Evolutionary conservation across 2,888 invertebrate species (phyloP).

Genomic region (Syrista parreyssii): DNA sequence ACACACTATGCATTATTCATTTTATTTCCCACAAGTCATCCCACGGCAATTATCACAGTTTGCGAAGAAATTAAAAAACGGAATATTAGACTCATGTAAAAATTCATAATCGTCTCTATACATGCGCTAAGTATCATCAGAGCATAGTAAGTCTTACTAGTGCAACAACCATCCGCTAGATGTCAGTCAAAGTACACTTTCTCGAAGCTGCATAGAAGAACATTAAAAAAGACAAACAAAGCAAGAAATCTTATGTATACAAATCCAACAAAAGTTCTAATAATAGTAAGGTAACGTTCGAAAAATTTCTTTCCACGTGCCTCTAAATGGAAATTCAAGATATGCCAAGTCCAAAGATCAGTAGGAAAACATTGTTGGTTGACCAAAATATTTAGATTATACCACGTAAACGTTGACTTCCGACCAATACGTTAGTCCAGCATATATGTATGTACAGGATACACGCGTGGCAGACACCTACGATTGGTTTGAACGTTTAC

Average conservation of each 20-base stretch:
- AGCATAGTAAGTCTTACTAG: not conserved
- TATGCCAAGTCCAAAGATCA: not conserved
- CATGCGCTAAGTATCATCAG: not conserved
- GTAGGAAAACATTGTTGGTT: not conserved
- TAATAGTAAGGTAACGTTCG: not conserved
- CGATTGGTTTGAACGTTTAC: not conserved
- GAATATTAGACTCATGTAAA: not conserved
- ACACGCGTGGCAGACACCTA: not conserved
- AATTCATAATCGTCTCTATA: not conserved
- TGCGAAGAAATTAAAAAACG: not conserved
- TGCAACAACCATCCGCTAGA: not conserved
- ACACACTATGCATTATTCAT: not conserved
- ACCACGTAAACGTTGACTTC: not conserved
- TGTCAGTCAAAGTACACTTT: not conserved
- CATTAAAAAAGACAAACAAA: not conserved
- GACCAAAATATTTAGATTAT: not conserved
- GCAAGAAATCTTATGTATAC: not conserved
- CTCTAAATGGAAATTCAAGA: not conserved
- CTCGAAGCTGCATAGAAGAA: not conserved
- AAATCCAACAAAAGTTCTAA: not conserved
- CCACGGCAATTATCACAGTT: not conserved
- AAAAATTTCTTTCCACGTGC: not conserved
- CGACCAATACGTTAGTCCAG: not conserved
- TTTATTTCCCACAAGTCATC: not conserved
- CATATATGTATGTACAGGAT: not conserved